These are phyloP conservation scores for Tribolium freemani DNA, from an alignment of 2,888 invertebrate genomes.

Conservation along the genomic window DNA sequence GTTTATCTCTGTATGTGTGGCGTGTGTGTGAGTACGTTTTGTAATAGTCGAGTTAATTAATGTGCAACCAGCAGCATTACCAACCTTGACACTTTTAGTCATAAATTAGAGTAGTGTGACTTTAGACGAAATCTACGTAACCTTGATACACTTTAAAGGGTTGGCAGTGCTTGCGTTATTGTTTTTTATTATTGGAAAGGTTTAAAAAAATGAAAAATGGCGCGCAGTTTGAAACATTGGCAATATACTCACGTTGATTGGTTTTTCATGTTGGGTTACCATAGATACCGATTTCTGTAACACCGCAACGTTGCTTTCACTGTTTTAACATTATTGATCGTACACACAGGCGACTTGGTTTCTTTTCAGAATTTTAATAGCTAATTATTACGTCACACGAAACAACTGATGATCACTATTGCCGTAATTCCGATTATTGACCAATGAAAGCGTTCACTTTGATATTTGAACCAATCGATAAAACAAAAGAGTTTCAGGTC, in stretches of 20 bases:
- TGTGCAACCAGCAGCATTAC: conserved; percentile 26
- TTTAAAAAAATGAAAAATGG: neutral
- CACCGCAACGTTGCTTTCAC: conserved; percentile 14
- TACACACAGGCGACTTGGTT: neutral
- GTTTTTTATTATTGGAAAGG: no score
- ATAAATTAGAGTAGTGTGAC: neutral
- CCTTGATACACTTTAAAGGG: conserved; percentile 13
- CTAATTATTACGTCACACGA: conserved; percentile 4
- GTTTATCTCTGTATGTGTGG: conserved; percentile 19
- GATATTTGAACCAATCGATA: neutral
- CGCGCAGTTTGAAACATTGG: neutral
- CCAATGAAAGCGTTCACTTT: neutral
- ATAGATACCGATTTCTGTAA: conserved; percentile 4
- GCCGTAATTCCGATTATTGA: neutral
- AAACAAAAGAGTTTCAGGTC: neutral
- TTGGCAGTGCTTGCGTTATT: neutral
- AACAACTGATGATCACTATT: neutral
- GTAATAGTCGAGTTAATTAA: conserved; percentile 35
- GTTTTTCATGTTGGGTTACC: conserved; percentile 1
- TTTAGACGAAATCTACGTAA: neutral
- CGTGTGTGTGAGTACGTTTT: conserved; percentile 28
- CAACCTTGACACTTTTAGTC: conserved; percentile 35
- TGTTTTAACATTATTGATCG: conserved; percentile 23
- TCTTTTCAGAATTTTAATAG: conserved; percentile 27
- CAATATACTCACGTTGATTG: neutral